Percentiles rank a stretch among this genome's conserved stretches.
These are phyloP conservation scores for Trematomus bernacchii DNA, from an alignment of 2,797 vertebrate genomes.

Conservation along the genomic window DNA sequence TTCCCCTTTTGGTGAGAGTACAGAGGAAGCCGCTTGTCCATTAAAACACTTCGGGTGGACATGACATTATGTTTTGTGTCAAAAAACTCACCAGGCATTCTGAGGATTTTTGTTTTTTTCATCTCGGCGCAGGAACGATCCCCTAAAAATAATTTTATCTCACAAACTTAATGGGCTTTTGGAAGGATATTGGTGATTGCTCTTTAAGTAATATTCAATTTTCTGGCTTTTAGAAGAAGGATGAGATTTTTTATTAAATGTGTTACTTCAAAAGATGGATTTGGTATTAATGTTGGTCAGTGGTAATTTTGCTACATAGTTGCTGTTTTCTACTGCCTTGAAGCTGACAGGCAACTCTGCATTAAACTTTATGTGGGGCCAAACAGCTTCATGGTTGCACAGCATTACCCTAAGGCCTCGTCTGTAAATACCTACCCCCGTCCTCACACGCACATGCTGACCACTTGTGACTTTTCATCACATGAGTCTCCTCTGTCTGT, in stretches of 20 bases:
- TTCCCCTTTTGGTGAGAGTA: too few species aligned
- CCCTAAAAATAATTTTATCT: background rate
- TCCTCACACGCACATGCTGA: slow-evolving; percentile 42
- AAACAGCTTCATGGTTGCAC: slow-evolving; percentile 7
- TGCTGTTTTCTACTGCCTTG: slow-evolving; percentile 12
- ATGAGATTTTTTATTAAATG: background rate
- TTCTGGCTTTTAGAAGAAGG: background rate
- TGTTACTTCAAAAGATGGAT: background rate
- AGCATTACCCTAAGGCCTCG: slow-evolving; percentile 32
- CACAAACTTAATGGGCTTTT: background rate
- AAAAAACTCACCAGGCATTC: too few species aligned
- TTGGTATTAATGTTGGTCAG: background rate
- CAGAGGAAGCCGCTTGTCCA: too few species aligned
- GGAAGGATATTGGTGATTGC: background rate
- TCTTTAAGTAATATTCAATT: background rate
- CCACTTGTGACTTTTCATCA: slow-evolving; percentile 84
- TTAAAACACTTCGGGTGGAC: too few species aligned
- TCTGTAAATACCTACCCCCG: slow-evolving; percentile 49
- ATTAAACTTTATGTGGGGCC: background rate
- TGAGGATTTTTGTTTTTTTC: too few species aligned
- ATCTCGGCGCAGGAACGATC: background rate
- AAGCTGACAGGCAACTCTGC: slow-evolving; percentile 7
- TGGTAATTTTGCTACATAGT: background rate
- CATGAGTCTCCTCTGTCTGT: slow-evolving; percentile 56
- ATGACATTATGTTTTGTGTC: too few species aligned